Evolutionary conservation across 2,888 invertebrate species (phyloP), one percentile per base, ranked within the genome.

Genomic region (Drosophila bunnanda): DNA sequence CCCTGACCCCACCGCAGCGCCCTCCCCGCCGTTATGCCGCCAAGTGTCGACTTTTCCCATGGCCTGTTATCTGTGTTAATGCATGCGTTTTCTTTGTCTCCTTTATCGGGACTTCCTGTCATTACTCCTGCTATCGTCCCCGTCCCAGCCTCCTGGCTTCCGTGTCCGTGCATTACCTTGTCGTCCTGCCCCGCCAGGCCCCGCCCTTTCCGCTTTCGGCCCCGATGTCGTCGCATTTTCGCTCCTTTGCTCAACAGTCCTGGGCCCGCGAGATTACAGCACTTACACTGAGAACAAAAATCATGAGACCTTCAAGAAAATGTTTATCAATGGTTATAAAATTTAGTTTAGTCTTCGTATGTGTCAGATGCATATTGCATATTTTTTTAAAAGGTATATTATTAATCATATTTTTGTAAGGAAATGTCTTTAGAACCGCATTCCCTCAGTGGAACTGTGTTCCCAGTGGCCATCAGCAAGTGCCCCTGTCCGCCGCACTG

Each of bases 101-200:
- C 69, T 75, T 83, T 88, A 80, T 80, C 87, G 71, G 54, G 32
- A 52, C 64, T 86, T 83, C 83, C 83, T 88, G 83, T 83, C 83
- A 83, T 83, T 83, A 83, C 88, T 80, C 77, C 71, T 64, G 75
- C 76, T 62, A 77, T 80, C 73, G 66, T 44, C 65, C 48, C 46
- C 36, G 36, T 28, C 56, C 62, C 72, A 43, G 59, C 36, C 55
- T 58, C 70, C 41, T 34, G 9, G 64, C 20, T 61, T 70, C 80
- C 81, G 72, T 68, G 67, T 75, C 64, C 64, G 56, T 69, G 66
- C 81, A 81, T 81, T 79, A 79, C 74, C 65, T 62, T 79, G 82
- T 68, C 77, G 55, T 55, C 44, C 58, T 15, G 50, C 10, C 20
- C 50, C 28, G 28, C 46, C 56, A 30, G 2, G 30, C 25, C 13